Conservation (phyloP, 2,888 invertebrate species). For the Creontiades dilutus region DNA sequence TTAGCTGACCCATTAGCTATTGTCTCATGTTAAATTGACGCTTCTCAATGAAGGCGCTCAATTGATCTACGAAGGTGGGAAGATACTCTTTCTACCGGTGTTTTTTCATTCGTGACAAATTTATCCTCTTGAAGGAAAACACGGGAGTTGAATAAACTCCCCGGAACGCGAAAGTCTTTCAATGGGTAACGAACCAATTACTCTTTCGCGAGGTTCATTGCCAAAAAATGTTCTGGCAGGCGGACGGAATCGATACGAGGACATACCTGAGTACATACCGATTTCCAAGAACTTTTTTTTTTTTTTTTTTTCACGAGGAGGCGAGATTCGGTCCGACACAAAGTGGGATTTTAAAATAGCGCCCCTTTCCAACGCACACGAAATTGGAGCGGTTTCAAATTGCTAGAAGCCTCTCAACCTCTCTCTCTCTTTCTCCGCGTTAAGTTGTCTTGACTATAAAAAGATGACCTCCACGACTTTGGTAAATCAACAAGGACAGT, state of each 20-base stretch:
- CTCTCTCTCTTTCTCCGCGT: neutral
- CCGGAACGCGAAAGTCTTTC: neutral
- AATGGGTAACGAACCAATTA: neutral
- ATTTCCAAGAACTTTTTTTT: neutral
- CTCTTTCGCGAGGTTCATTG: neutral
- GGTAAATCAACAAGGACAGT: constrained; percentile 25
- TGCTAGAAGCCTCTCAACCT: neutral
- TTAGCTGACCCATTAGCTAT: too few species aligned
- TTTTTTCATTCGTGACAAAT: too few species aligned
- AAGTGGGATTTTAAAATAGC: constrained; percentile 42
- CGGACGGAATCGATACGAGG: neutral
- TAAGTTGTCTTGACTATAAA: constrained; percentile 38
- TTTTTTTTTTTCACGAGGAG: neutral
- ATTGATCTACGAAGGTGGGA: too few species aligned
- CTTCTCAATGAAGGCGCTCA: too few species aligned
- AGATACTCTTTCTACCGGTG: too few species aligned
- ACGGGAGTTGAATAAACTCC: neutral
- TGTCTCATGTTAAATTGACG: too few species aligned
- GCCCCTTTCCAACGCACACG: constrained; percentile 27
- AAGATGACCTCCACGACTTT: constrained; percentile 33
- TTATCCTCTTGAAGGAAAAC: too few species aligned
- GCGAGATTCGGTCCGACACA: neutral
- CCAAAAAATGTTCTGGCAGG: neutral
- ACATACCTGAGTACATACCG: neutral
- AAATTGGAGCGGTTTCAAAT: constrained; percentile 43